These are phyloP conservation scores for Caenorhabditis tropicalis DNA, from an alignment of 1,140 invertebrate genomes.

Conservation along the genomic window DNA sequence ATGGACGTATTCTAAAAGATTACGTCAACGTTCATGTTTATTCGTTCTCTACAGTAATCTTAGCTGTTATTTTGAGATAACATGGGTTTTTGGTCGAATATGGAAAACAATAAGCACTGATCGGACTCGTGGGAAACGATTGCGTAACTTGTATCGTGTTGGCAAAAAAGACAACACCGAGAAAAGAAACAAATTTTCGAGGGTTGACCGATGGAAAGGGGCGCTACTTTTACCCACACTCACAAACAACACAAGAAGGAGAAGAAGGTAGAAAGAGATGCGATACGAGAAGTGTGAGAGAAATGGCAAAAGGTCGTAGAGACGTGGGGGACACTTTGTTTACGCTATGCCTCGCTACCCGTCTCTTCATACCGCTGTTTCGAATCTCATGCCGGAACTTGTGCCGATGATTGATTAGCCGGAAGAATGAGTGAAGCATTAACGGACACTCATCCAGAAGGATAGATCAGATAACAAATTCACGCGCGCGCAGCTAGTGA, in stretches of 20 bases:
- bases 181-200: neutral
- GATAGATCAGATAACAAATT: neutral
- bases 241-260: conserved; percentile 37
- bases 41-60: too few relatives aligned
- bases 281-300: conserved; percentile 29
- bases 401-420: conserved; percentile 33
- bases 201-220: neutral
- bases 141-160: neutral
- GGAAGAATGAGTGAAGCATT: neutral
- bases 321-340: conserved; percentile 2
- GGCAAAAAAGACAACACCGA: neutral
- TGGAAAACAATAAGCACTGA: neutral
- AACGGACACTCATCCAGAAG: neutral
- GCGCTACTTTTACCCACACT: neutral
- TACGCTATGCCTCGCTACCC: conserved; percentile 33
- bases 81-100: too few relatives aligned
- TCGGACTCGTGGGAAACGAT: neutral
- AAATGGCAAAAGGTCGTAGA: conserved; percentile 28
- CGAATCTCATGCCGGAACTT: conserved; percentile 13
- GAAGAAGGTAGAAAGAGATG: conserved; percentile 7
- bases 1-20: too few relatives aligned
- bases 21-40: too few relatives aligned
- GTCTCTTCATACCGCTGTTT: neutral
- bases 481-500: neutral
- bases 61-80: too few relatives aligned